phyloP scores from a whole-genome alignment of 2,113 vertebrate species.

The Pomatostomus ruficeps region DNA sequence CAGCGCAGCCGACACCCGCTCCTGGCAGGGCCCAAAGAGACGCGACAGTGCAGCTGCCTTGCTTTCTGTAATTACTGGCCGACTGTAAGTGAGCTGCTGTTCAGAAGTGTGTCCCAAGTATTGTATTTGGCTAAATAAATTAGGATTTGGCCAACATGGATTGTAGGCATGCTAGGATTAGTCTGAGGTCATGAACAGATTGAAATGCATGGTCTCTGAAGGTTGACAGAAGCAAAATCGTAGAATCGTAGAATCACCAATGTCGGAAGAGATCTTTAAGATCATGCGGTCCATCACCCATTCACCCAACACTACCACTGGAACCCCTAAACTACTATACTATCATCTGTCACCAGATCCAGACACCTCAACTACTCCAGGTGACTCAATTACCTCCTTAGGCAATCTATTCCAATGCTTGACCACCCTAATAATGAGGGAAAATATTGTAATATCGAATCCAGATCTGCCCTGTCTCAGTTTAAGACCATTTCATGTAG shows the following conservation, averaged over 20 bases:
- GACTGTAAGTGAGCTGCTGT: accelerated
- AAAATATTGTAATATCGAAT: not conserved
- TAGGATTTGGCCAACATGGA: not conserved
- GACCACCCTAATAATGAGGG: not conserved
- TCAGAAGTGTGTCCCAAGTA: not conserved
- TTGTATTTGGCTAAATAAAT: not conserved
- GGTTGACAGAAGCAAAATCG: not conserved
- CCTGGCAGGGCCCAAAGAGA: not conserved
- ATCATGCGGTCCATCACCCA: not conserved
- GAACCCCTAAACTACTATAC: not conserved
- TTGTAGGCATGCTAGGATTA: not conserved
- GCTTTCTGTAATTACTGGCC: accelerated
- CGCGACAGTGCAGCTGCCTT: accelerated
- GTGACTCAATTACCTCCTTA: not conserved
- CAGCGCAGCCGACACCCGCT: no score
- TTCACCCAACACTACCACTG: not conserved
- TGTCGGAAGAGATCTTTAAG: not conserved
- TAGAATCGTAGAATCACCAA: not conserved
- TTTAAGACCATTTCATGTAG: not conserved
- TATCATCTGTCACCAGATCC: not conserved
- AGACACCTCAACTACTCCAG: not conserved
- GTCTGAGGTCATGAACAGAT: accelerated
- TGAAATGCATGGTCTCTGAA: not conserved
- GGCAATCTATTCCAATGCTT: not conserved
- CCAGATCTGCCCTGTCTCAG: no score